Percentiles rank a stretch among this genome's conserved stretches.
These are phyloP conservation scores for Spinibarbus caldwelli DNA, from an alignment of 2,797 vertebrate genomes.

Conservation along the genomic window DNA sequence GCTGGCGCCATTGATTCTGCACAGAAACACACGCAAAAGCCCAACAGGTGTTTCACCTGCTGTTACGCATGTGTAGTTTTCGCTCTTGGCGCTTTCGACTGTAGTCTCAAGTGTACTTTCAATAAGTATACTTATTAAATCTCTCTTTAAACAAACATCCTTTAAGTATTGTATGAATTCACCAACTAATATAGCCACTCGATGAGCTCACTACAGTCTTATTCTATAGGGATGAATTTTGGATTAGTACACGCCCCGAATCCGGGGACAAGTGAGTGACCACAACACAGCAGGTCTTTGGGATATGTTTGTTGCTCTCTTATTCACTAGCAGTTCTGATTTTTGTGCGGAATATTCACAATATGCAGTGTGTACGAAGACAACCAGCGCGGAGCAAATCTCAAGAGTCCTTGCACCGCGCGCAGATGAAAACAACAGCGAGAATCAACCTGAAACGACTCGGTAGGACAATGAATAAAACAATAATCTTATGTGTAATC, in stretches of 20 bases:
- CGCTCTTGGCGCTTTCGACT: neutral
- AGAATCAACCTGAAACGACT: slow-evolving; percentile 66
- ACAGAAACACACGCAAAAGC: neutral
- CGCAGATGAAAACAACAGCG: slow-evolving; percentile 54
- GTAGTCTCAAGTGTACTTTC: neutral
- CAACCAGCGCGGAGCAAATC: slow-evolving; percentile 63
- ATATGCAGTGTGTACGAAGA: slow-evolving; percentile 71
- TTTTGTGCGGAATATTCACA: neutral
- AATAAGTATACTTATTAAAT: neutral
- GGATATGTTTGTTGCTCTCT: slow-evolving; percentile 2
- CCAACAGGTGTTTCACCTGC: neutral
- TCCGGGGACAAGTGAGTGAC: neutral
- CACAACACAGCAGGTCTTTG: neutral
- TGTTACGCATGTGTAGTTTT: neutral
- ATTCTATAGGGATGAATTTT: slow-evolving; percentile 67
- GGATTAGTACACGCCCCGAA: slow-evolving; percentile 68
- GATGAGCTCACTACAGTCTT: neutral
- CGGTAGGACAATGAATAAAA: slow-evolving; percentile 67
- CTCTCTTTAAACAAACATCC: neutral
- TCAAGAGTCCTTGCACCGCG: slow-evolving; percentile 62
- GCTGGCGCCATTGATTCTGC: neutral
- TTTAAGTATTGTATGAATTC: neutral
- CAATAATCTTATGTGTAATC: neutral
- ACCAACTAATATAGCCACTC: neutral
- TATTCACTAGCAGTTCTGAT: neutral